phyloP scores from a whole-genome alignment of 1,140 invertebrate species.

The Formica selysi region DNA sequence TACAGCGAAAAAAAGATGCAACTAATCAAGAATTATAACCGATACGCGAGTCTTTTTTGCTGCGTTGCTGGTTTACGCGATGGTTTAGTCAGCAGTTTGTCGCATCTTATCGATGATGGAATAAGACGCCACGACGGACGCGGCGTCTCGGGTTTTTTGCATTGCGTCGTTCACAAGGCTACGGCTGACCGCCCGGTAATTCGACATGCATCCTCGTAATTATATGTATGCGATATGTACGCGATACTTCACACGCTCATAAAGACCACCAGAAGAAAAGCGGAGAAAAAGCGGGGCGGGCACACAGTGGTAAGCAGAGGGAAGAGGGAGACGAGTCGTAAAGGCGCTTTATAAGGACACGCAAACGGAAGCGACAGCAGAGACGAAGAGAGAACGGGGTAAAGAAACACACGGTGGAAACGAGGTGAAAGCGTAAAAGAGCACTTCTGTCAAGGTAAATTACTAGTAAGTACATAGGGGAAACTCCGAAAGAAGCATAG shows the following conservation, averaged over 20 bases:
- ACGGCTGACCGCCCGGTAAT: conserved; percentile 27
- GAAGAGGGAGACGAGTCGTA: conserved; percentile 24
- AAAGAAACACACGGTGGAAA: conserved; percentile 29
- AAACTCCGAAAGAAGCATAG: conserved; percentile 42
- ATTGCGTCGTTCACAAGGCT: conserved; percentile 12
- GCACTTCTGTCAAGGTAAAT: conserved; percentile 68
- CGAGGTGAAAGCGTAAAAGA: conserved; percentile 47
- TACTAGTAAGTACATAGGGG: conserved; percentile 34
- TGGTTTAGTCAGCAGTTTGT: neutral
- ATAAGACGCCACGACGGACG: conserved; percentile 38
- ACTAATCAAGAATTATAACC: conserved; percentile 28
- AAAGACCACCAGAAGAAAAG: conserved; percentile 37
- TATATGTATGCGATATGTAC: conserved; percentile 47
- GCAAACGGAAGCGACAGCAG: conserved; percentile 55
- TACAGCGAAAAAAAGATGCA: neutral
- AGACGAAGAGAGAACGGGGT: conserved; percentile 53
- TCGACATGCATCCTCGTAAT: conserved; percentile 54
- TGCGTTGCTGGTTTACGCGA: conserved; percentile 17
- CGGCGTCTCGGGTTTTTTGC: conserved; percentile 37
- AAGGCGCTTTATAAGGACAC: conserved; percentile 62
- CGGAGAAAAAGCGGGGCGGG: conserved; percentile 22
- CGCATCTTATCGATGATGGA: conserved; percentile 59
- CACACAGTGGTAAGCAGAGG: neutral
- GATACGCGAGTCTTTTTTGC: conserved; percentile 15
- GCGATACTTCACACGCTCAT: conserved; percentile 48